Conservation (phyloP, 2,113 vertebrate species). For the Ibidorhyncha struthersii region DNA sequence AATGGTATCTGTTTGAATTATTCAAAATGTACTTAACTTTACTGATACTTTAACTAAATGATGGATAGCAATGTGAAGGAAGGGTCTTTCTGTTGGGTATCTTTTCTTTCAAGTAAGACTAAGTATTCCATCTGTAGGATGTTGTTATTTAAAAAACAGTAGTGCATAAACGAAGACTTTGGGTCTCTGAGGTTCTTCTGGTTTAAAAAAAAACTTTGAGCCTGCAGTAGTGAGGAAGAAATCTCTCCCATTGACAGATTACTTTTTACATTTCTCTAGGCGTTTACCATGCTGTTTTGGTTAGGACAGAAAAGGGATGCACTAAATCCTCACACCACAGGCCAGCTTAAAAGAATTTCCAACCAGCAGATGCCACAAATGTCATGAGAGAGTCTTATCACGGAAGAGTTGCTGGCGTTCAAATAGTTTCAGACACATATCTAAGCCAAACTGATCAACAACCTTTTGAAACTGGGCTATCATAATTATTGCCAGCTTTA, state of each 20-base stretch:
- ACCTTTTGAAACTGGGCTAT: not conserved
- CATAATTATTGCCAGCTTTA: not conserved
- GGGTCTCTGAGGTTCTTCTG: not conserved
- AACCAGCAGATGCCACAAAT: not conserved
- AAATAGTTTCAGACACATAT: not conserved
- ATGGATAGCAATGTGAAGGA: not conserved
- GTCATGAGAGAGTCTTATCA: not conserved
- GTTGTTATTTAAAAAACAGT: not conserved
- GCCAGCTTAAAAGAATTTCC: not conserved
- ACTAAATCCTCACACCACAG: not conserved
- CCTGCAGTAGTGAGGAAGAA: not conserved
- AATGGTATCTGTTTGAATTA: conserved; percentile 21
- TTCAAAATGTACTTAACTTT: not conserved
- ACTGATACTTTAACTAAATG: not conserved
- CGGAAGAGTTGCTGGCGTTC: not conserved
- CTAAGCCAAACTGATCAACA: not conserved
- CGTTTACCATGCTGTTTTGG: not conserved
- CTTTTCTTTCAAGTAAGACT: not conserved
- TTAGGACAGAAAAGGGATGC: not conserved
- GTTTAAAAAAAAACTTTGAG: not conserved
- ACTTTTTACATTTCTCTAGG: not conserved
- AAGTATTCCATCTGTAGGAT: not conserved
- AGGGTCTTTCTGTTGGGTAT: not conserved
- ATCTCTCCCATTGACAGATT: not conserved
- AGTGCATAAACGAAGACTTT: not conserved